Conservation (phyloP, 2,113 vertebrate species). For the Dromiciops gliroides region DNA sequence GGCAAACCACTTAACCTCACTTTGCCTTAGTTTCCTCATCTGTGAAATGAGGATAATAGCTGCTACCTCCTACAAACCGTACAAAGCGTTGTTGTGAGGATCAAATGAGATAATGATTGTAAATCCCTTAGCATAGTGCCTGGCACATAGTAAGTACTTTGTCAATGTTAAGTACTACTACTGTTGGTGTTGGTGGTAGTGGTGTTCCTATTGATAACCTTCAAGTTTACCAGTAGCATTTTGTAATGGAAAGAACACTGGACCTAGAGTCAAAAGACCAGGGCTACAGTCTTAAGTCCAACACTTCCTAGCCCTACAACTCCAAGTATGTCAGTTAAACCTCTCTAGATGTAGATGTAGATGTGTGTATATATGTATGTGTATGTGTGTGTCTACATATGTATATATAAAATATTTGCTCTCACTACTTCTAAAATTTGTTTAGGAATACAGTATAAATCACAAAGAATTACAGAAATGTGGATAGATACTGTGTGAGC, state of each 20-base stretch:
- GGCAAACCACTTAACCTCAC: neutral
- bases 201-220: too few species aligned
- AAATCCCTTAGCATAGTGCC: neutral
- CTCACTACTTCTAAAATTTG: too few species aligned
- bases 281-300: too few species aligned
- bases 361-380: too few species aligned
- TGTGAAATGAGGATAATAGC: neutral
- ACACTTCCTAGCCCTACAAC: neutral
- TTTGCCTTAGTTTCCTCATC: neutral
- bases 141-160: neutral
- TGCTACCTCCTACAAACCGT: neutral
- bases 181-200: neutral
- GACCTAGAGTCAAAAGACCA: neutral
- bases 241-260: neutral
- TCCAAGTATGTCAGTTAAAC: neutral
- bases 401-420: too few species aligned
- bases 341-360: too few species aligned
- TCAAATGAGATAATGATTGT: neutral
- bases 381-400: too few species aligned
- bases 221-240: neutral
- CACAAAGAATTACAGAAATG: too few species aligned
- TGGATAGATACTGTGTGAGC: too few species aligned
- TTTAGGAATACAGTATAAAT: too few species aligned
- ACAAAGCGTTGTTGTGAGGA: neutral
- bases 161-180: neutral